phyloP scores from a whole-genome alignment of 2,113 vertebrate genomes.

The Muntiacus reevesi region DNA sequence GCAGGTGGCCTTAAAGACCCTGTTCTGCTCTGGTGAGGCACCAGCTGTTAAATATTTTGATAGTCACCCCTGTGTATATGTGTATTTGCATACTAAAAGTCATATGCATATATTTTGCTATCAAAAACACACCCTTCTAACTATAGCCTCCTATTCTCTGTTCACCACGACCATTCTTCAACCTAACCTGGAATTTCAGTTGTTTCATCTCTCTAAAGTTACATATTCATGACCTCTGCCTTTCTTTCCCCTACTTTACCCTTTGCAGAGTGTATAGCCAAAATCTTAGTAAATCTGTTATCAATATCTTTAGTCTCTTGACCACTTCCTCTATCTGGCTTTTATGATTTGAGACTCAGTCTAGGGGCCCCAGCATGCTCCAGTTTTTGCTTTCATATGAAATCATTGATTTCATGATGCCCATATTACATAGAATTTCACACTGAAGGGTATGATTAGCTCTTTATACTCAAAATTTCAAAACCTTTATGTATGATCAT shows the following conservation, averaged over 20 bases:
- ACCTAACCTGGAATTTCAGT: neutral
- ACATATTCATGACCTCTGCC: accelerated
- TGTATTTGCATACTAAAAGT: neutral
- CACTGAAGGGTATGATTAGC: accelerated
- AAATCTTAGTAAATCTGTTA: neutral
- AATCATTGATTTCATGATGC: neutral
- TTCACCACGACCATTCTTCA: neutral
- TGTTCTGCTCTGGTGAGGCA: neutral
- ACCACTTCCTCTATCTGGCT: accelerated
- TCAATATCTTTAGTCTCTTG: neutral
- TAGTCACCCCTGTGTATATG: neutral
- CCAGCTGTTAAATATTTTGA: slow-evolving; percentile 9
- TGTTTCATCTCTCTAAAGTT: neutral
- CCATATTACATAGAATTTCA: neutral
- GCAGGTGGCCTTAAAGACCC: neutral
- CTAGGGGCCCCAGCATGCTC: accelerated
- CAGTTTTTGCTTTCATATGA: neutral
- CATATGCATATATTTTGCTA: neutral
- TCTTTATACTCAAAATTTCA: neutral
- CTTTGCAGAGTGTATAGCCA: neutral
- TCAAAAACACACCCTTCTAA: neutral
- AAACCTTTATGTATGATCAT: neutral
- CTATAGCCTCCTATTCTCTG: neutral
- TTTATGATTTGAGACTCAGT: neutral
- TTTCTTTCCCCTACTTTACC: neutral